Conservation (phyloP, 1,140 invertebrate species). For the Amphibalanus amphitrite region DNA sequence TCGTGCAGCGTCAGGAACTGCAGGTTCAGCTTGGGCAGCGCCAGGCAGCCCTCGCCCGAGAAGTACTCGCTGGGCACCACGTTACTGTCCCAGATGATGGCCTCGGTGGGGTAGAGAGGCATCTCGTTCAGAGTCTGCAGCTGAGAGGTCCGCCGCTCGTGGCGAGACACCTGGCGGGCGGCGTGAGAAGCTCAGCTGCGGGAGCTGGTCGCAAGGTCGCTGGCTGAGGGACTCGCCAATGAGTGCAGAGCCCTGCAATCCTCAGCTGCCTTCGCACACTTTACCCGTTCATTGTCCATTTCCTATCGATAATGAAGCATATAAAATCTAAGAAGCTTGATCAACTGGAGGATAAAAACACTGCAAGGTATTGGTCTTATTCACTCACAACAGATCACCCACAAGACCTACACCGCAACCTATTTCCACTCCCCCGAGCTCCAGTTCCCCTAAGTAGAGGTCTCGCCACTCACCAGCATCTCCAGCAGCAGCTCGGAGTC, state of each 20-base stretch:
- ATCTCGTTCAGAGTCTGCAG: conserved; percentile 90
- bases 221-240: no score
- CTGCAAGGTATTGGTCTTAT: no score
- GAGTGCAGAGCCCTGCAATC: no score
- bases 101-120: conserved; percentile 96
- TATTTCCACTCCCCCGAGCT: no score
- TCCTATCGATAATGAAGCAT: no score
- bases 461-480: not conserved
- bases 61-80: conserved; percentile 95
- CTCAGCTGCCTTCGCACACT: no score
- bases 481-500: not conserved
- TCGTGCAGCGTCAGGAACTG: conserved; percentile 98
- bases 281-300: no score
- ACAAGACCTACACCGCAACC: no score
- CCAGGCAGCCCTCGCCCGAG: conserved; percentile 83
- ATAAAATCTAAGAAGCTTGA: no score
- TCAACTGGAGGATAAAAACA: no score
- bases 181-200: not conserved
- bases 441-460: no score
- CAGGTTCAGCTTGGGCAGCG: conserved; percentile 92
- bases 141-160: conserved; percentile 78
- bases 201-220: conserved; percentile 15
- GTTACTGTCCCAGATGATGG: conserved; percentile 98
- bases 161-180: conserved; percentile 43
- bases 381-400: no score